Percentiles rank a stretch among this genome's conserved stretches.
phyloP scores from a whole-genome alignment of 2,113 vertebrate species.

The Rhea pennata region DNA sequence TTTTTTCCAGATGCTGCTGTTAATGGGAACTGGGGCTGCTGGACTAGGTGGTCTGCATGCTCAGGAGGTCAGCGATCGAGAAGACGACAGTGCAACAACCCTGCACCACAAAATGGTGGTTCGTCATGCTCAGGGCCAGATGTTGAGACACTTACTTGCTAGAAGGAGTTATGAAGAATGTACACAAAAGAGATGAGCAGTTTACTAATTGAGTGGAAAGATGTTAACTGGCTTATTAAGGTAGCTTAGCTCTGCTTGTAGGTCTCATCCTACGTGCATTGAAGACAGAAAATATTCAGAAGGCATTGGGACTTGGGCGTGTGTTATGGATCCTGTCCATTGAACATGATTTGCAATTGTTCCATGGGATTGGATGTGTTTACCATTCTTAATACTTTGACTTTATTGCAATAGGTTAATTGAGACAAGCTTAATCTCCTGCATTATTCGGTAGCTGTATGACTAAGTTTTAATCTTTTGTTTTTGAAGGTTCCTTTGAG shows the following conservation, averaged over 20 bases:
- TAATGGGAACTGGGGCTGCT: conserved; percentile 90
- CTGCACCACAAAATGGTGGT: conserved; percentile 78
- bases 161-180: neutral
- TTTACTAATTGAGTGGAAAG: neutral
- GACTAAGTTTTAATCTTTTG: conserved; percentile 57
- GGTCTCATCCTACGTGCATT: neutral
- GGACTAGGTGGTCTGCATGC: conserved; percentile 87
- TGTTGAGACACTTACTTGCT: conserved; percentile 79
- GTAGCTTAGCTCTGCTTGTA: fast-evolving
- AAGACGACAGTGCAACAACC: conserved; percentile 87
- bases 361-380: conserved; percentile 23
- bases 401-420: conserved; percentile 55
- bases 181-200: neutral
- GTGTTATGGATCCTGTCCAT: neutral
- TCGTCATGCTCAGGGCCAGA: conserved; percentile 76
- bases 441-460: conserved; percentile 38
- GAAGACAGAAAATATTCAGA: neutral
- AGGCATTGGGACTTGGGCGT: neutral
- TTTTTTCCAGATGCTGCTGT: conserved; percentile 75
- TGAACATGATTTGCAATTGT: neutral
- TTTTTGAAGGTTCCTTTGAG: conserved; percentile 64
- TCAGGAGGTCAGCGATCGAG: conserved; percentile 75
- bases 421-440: conserved; percentile 63
- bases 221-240: neutral
- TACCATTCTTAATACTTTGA: neutral